phyloP scores from a whole-genome alignment of 2,797 vertebrate species.

The Pachyuromys duprasi region DNA sequence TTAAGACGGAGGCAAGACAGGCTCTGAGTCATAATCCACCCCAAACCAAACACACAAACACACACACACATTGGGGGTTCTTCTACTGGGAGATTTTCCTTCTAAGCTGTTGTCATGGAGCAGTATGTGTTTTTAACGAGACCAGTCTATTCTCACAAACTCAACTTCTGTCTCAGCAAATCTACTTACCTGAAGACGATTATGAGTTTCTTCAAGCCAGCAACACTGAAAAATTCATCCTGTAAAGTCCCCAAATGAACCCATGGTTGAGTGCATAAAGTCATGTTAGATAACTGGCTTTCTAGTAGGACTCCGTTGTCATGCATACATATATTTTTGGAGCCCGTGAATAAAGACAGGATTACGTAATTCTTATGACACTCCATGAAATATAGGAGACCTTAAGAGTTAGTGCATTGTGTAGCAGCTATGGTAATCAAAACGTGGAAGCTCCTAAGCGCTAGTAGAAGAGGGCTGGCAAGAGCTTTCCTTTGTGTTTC shows the following conservation, averaged over 20 bases:
- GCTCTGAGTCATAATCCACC: background rate
- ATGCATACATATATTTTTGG: background rate
- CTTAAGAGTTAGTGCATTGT: background rate
- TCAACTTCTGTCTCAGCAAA: conserved; percentile 26
- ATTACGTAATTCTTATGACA: background rate
- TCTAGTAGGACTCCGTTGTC: background rate
- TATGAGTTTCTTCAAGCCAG: background rate
- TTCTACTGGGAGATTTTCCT: background rate
- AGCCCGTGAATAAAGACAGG: background rate
- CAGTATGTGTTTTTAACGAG: background rate
- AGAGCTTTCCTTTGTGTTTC: background rate
- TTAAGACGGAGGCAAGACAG: background rate
- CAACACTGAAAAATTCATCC: background rate
- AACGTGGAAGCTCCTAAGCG: background rate
- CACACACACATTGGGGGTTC: background rate
- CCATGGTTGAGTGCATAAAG: background rate
- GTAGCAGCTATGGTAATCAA: background rate
- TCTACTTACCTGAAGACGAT: background rate
- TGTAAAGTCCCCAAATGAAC: background rate
- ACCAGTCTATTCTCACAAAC: background rate
- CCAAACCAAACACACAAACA: background rate
- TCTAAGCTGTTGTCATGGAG: background rate
- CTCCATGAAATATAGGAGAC: background rate
- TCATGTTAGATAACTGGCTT: background rate
- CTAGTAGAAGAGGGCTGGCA: background rate